Evolutionary conservation across 1,140 invertebrate genomes (phyloP), one percentile per base, ranked within the genome.

Genomic region (Vanessa atalanta): DNA sequence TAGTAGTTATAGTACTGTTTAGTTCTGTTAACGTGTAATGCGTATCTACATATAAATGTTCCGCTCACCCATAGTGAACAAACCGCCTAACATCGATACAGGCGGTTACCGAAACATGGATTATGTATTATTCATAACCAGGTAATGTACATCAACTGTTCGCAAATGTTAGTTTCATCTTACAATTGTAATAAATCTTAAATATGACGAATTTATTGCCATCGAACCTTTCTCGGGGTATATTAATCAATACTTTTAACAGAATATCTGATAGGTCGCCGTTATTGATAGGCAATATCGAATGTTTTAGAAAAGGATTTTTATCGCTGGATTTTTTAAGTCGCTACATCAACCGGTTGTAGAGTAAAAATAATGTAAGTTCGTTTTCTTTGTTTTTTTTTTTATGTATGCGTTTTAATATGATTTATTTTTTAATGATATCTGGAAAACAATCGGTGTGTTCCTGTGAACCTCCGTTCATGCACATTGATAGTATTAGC

Each of bases 121-220:
- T 60, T 60, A 60, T 66, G 23, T 66, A 51, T 31, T 66, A 53
- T 66, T 53, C 26, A 37, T 31, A 66, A 23, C 15, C 31, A 13
- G 13, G 15, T 47, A 31, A 31, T 55, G 50, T 67, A 67, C 65
- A 23, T 55, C 16, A 51, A 55, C 50, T 43, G 50, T 55, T 69
- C 60, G 55, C 67, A 69, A 65, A 69, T 69, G 67, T 61, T 60
- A 60, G 55, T 5, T 60, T 31, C 43, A 37, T 60, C 53, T 60
- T 69, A 47, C 55, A 48, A 37, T 55, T 57, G 13, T 43, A 69
- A 69, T 69, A 57, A 69, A 69, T 69, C 55, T 57, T 69, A 60
- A 60, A 48, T 69, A 48, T 60, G 53, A 69, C 8, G 51, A 69
- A 60, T 60, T 69, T 69, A 69, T 60, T 57, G 53, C 67, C 26